Base-by-base conservation (phyloP, 2,797 vertebrate genomes). In the Mus spretus region DNA sequence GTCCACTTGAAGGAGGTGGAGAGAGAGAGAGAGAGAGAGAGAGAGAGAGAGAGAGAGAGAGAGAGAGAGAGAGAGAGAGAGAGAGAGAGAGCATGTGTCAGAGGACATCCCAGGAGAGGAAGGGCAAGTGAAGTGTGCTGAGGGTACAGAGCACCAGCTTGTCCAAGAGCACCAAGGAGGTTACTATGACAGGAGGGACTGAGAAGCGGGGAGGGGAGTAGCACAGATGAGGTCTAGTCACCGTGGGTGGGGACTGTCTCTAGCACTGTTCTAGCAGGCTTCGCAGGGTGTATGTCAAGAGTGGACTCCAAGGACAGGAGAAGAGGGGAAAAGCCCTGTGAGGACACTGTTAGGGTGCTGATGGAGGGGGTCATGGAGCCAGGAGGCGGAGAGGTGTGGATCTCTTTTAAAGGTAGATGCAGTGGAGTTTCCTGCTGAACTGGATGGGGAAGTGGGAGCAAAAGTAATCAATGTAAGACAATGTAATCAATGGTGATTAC, bases 271-370 rank as follows among this genome's bases (percentile, higher is more conserved):
- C 83, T 80, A 88, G 57, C 37, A 77, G 67, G 75, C 61, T 80
- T 3, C 57, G 72, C 50, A 84, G 90, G 34, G 85, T 61, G 22
- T n/a, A 26, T 77, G 20, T 92, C 50, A 96, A 80, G 63, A 93
- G 67, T 3, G 84, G 77, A 79, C 24, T 65, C 65, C 37, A 53
- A 89, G 59, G 63, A 24, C 26, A 82, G 75, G 37, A 65, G 37
- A 11, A 82, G 85, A 91, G 55, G 24, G n/a, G 37, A 37, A 61
- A 34, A 89, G 61, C 14, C 53, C 53, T 55, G 24, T 20, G 74
- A 86, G 34, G 22, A 65, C 40, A 67, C 34, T 70, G 74, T 12
- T 65, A 59, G 47, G 40, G 37, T 3, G 13, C 22, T 53, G 78
- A 84, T 59, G 50, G 24, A 12, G 84, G 17, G 70, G 78, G 90